phyloP scores from a whole-genome alignment of 2,113 vertebrate genomes.

The Cryptomyrus ogoouensis region DNA sequence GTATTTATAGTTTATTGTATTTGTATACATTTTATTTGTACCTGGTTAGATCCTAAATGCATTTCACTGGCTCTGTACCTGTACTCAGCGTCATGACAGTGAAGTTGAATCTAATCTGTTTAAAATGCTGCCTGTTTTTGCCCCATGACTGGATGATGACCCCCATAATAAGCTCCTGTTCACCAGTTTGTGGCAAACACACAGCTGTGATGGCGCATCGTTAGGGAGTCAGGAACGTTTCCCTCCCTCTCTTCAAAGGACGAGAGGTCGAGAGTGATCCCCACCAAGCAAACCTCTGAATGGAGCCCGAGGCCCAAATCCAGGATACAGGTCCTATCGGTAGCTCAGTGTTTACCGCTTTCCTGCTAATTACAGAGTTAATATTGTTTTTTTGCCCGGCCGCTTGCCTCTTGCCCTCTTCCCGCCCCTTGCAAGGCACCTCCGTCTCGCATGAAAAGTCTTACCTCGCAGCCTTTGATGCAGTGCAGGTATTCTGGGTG shows the following conservation, averaged over 20 bases:
- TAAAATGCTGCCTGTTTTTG: not conserved
- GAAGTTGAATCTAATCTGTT: not conserved
- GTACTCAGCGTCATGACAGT: not conserved
- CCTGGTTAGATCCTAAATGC: not conserved
- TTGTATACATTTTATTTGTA: not conserved
- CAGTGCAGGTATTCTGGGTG: slow-evolving; percentile 83
- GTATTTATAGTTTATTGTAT: not conserved
- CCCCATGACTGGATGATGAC: not conserved
- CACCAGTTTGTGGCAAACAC: not conserved
- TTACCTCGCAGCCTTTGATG: slow-evolving; percentile 95
- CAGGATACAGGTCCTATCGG: too few species aligned
- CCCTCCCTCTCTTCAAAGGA: not conserved
- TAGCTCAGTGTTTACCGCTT: not conserved
- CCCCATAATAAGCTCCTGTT: not conserved
- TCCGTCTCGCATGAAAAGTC: slow-evolving; percentile 18
- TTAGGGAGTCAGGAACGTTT: not conserved
- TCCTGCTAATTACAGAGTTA: slow-evolving; percentile 10
- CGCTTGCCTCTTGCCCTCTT: not conserved
- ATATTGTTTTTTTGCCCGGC: not conserved
- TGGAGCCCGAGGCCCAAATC: not conserved
- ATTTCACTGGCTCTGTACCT: not conserved
- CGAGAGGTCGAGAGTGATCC: not conserved
- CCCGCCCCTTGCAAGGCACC: not conserved
- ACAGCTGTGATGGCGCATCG: not conserved
- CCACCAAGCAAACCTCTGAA: not conserved